phyloP scores from a whole-genome alignment of 2,888 invertebrate species.

The Athalia circularis region DNA sequence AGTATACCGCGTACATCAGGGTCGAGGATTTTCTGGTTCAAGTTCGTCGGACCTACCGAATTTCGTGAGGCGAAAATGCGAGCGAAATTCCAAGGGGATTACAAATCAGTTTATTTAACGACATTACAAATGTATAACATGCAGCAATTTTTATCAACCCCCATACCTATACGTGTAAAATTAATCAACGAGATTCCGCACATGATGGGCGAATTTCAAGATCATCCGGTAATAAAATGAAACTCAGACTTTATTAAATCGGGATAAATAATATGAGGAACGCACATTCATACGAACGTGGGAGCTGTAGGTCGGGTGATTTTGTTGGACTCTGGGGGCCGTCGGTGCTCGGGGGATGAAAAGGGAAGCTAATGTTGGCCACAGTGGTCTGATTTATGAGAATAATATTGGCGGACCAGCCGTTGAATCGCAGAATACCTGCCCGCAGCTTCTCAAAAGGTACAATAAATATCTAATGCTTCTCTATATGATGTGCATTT shows the following conservation, averaged over 20 bases:
- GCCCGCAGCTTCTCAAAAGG: not conserved
- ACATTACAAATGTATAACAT: no score
- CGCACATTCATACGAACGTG: not conserved
- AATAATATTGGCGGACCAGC: slow-evolving; percentile 65
- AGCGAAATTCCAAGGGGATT: not conserved
- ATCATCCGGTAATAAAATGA: not conserved
- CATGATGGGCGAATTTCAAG: no score
- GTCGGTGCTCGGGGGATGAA: slow-evolving; percentile 47
- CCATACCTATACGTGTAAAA: no score
- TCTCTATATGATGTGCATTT: not conserved
- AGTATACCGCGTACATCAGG: not conserved
- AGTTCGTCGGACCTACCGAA: not conserved
- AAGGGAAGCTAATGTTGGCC: slow-evolving; percentile 64
- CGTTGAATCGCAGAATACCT: slow-evolving; percentile 19
- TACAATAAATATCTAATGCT: slow-evolving; percentile 28
- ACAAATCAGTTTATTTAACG: no score
- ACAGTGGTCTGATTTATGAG: slow-evolving; percentile 68
- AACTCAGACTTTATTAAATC: slow-evolving; percentile 55
- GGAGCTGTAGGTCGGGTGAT: slow-evolving; percentile 17
- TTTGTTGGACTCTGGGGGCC: not conserved
- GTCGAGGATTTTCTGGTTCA: slow-evolving; percentile 31
- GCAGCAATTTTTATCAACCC: no score
- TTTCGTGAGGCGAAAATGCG: not conserved
- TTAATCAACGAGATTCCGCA: not conserved
- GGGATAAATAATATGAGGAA: slow-evolving; percentile 53